phyloP scores from a whole-genome alignment of 2,888 invertebrate species.

The Microdon myrmicae region DNA sequence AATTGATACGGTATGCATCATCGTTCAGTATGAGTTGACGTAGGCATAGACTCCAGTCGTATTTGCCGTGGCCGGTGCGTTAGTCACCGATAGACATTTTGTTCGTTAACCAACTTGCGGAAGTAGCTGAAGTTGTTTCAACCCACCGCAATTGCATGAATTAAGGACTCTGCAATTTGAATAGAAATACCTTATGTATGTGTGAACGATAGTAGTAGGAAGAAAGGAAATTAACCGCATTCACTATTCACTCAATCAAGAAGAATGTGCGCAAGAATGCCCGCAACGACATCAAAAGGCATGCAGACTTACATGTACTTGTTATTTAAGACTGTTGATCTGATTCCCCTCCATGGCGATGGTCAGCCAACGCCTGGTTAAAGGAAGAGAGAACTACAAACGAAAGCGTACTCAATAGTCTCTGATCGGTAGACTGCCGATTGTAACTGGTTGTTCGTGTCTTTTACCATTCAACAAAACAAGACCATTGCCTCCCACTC shows the following conservation, averaged over 20 bases:
- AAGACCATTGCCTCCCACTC: slow-evolving; percentile 41
- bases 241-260: slow-evolving; percentile 44
- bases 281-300: slow-evolving; percentile 15
- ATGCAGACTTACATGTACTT: background rate
- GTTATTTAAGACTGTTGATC: slow-evolving; percentile 29
- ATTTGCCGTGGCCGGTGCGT: too few species aligned
- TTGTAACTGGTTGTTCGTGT: slow-evolving; percentile 26
- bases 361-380: slow-evolving; percentile 36
- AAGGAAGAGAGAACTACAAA: too few species aligned
- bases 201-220: slow-evolving; percentile 25
- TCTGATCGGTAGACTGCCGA: background rate
- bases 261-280: slow-evolving; percentile 42
- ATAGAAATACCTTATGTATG: slow-evolving; percentile 40
- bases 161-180: slow-evolving; percentile 47
- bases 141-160: slow-evolving; percentile 36
- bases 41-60: slow-evolving; percentile 31
- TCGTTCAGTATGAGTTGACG: too few species aligned
- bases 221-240: slow-evolving; percentile 43
- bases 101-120: slow-evolving; percentile 43
- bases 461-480: slow-evolving; percentile 16
- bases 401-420: slow-evolving; percentile 20
- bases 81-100: too few species aligned
- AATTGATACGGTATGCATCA: slow-evolving; percentile 50
- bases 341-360: slow-evolving; percentile 26
- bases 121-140: slow-evolving; percentile 37